phyloP scores from a whole-genome alignment of 2,888 invertebrate species.

The Oscheius sp. region DNA sequence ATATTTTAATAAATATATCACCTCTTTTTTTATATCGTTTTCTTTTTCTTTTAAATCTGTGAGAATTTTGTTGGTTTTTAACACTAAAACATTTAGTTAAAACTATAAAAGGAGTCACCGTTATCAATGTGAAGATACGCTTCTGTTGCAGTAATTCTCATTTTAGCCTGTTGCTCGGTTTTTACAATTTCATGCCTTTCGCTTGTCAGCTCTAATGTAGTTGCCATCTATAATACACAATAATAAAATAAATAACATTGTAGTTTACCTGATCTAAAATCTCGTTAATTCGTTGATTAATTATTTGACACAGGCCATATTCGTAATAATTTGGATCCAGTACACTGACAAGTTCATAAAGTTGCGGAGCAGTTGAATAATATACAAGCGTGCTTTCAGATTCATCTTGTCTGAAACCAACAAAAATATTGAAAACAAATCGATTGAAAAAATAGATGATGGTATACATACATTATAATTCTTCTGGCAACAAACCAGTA shows the following conservation, averaged over 20 bases:
- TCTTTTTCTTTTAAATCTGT: not conserved
- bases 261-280: constrained; percentile 49
- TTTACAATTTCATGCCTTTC: constrained; percentile 46
- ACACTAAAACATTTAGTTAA: not conserved
- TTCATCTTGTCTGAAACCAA: constrained; percentile 82
- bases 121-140: constrained; percentile 47
- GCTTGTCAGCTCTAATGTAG: constrained; percentile 62
- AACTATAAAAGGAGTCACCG: constrained; percentile 38
- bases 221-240: constrained; percentile 48
- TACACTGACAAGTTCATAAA: constrained; percentile 78
- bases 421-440: not conserved
- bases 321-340: constrained; percentile 60
- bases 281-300: constrained; percentile 47
- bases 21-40: not conserved
- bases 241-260: not conserved
- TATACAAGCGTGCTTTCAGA: constrained; percentile 81
- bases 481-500: constrained; percentile 96
- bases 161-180: constrained; percentile 2
- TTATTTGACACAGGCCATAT: constrained; percentile 50
- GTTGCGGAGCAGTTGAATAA: constrained; percentile 87
- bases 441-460: not conserved
- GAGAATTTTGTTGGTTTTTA: constrained; percentile 7
- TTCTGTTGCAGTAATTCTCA: not conserved
- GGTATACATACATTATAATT: constrained; percentile 86
- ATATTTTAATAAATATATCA: not conserved